Evolutionary conservation across 1,140 invertebrate species (phyloP).

Genomic region (Druon quercuslanigerum): DNA sequence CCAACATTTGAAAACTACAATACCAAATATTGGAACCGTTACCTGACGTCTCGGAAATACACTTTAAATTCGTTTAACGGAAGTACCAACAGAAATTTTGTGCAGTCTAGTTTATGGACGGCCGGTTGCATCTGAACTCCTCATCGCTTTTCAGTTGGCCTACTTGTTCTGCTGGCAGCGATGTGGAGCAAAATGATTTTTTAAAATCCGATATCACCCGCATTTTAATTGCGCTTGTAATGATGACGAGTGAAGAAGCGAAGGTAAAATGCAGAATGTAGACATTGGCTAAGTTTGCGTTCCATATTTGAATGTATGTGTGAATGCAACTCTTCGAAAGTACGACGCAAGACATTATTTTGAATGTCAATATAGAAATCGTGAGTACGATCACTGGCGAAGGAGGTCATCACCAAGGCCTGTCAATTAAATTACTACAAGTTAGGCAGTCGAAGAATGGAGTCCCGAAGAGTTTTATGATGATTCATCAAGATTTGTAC

Average conservation of each 20-base stretch:
- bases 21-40: no score
- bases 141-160: background rate
- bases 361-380: conserved; percentile 26
- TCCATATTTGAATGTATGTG: conserved; percentile 22
- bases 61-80: no score
- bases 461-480: background rate
- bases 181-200: conserved; percentile 14
- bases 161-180: background rate
- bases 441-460: conserved; percentile 40
- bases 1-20: no score
- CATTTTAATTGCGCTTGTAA: conserved; percentile 35
- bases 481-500: background rate
- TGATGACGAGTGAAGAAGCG: conserved; percentile 30
- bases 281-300: background rate
- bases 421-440: conserved; percentile 53
- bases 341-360: conserved; percentile 15
- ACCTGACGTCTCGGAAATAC: no score
- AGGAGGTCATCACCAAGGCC: conserved; percentile 53
- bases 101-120: no score
- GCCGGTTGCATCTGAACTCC: no score
- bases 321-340: background rate
- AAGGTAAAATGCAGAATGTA: conserved; percentile 7
- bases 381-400: conserved; percentile 31
- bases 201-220: conserved; percentile 29
- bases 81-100: no score